phyloP scores from a whole-genome alignment of 2,113 vertebrate species.

The Promerops cafer region DNA sequence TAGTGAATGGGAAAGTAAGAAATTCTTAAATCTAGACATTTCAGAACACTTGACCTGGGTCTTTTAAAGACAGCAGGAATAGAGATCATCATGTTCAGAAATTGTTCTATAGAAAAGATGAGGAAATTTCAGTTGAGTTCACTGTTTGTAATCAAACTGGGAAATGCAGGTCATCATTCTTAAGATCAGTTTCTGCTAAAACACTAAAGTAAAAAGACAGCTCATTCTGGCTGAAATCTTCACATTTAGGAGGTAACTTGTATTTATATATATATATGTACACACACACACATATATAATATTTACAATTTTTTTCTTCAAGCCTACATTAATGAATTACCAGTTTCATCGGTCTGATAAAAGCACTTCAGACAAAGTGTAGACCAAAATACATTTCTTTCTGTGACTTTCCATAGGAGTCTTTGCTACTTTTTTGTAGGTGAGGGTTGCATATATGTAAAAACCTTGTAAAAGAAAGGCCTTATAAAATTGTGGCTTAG shows the following conservation, averaged over 20 bases:
- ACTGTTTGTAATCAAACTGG: neutral
- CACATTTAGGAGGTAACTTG: neutral
- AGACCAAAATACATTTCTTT: neutral
- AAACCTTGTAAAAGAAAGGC: neutral
- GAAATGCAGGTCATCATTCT: neutral
- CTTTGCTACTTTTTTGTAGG: neutral
- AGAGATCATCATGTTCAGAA: neutral
- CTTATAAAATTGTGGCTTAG: neutral
- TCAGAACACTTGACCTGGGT: neutral
- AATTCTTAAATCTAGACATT: neutral
- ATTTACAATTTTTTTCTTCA: neutral
- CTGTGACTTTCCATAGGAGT: neutral
- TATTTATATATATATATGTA: neutral
- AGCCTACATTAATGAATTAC: neutral
- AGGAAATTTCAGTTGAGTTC: neutral
- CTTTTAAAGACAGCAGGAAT: neutral
- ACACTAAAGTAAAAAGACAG: neutral
- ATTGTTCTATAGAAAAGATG: neutral
- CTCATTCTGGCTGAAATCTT: neutral
- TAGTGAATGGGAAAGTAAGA: neutral
- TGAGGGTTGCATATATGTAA: neutral
- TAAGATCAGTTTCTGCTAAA: neutral
- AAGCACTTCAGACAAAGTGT: neutral
- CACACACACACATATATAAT: neutral
- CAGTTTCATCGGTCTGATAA: neutral